phyloP scores from a whole-genome alignment of 2,888 invertebrate species.

The Idaea biselata region DNA sequence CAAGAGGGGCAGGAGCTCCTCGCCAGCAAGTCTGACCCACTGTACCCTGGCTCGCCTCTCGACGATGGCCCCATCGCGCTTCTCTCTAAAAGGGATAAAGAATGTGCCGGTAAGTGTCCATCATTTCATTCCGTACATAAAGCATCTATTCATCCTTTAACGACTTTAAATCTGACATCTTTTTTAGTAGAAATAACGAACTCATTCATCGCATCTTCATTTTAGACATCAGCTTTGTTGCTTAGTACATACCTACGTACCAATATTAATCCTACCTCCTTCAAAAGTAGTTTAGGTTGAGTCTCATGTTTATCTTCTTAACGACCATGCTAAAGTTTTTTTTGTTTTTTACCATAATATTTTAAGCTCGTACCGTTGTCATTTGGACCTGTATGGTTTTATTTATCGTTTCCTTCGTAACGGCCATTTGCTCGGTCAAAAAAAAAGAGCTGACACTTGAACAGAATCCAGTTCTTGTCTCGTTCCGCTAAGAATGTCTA shows the following conservation, averaged over 20 bases:
- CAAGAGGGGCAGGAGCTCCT: constrained; percentile 90
- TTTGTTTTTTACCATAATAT: constrained; percentile 14
- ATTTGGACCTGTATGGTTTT: constrained; percentile 41
- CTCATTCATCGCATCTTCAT: constrained; percentile 14
- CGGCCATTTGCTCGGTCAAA: constrained; percentile 62
- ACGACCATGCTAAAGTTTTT: constrained; percentile 18
- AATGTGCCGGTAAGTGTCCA: constrained; percentile 63
- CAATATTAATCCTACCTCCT: constrained; percentile 18
- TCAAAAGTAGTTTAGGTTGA: background rate
- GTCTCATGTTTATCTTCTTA: constrained; percentile 1
- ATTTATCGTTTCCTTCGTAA: constrained; percentile 66
- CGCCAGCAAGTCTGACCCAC: constrained; percentile 82
- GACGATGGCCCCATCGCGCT: constrained; percentile 82
- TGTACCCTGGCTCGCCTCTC: constrained; percentile 80
- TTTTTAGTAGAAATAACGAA: constrained; percentile 19
- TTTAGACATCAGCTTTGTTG: constrained; percentile 18
- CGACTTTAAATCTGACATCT: constrained; percentile 16
- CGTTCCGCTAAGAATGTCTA: constrained; percentile 57
- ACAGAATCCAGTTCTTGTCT: constrained; percentile 70
- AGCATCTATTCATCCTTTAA: constrained; percentile 11
- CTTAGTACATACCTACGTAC: constrained; percentile 9
- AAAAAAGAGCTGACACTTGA: constrained; percentile 62
- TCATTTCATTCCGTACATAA: constrained; percentile 9
- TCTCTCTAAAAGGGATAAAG: constrained; percentile 77
- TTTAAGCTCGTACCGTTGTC: constrained; percentile 30